A percentile compares a stretch with the other conserved stretches of the same genome.
Evolutionary conservation across 2,888 invertebrate species (phyloP).

Genomic region (Leptura quadrifasciata): DNA sequence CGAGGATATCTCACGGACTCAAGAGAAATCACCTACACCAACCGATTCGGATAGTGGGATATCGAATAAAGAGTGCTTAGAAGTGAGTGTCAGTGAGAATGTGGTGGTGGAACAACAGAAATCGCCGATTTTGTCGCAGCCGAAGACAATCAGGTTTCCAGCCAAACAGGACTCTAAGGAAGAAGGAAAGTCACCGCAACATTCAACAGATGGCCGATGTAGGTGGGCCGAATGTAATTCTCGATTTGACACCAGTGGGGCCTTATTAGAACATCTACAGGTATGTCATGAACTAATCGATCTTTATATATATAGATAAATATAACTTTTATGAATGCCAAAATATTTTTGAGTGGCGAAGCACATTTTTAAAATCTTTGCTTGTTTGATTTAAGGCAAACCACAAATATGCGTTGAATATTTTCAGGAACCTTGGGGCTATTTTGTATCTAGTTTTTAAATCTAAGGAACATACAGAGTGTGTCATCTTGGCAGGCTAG

Average conservation of each 20-base stretch:
- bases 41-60: slow-evolving; percentile 71
- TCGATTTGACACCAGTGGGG: slow-evolving; percentile 86
- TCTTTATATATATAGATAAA: too few species aligned
- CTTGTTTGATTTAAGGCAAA: too few species aligned
- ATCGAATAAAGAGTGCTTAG: slow-evolving; percentile 64
- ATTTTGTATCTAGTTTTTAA: too few species aligned
- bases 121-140: slow-evolving; percentile 87
- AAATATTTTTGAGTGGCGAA: too few species aligned
- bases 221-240: slow-evolving; percentile 89
- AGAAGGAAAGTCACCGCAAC: slow-evolving; percentile 67
- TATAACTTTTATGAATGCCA: too few species aligned
- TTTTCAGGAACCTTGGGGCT: too few species aligned
- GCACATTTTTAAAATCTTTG: too few species aligned
- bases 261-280: slow-evolving; percentile 91
- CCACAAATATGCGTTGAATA: too few species aligned
- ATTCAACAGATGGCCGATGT: slow-evolving; percentile 76
- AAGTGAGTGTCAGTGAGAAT: slow-evolving; percentile 66
- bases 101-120: slow-evolving; percentile 74
- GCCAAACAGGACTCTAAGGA: slow-evolving; percentile 74
- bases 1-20: slow-evolving; percentile 44
- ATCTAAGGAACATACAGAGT: too few species aligned
- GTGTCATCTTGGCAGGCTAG: too few species aligned
- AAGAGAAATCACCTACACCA: slow-evolving; percentile 61
- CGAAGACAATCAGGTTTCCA: slow-evolving; percentile 89
- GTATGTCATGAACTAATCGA: slow-evolving; percentile 72